phyloP scores from a whole-genome alignment of 2,888 invertebrate species.

The Griposia aprilina region DNA sequence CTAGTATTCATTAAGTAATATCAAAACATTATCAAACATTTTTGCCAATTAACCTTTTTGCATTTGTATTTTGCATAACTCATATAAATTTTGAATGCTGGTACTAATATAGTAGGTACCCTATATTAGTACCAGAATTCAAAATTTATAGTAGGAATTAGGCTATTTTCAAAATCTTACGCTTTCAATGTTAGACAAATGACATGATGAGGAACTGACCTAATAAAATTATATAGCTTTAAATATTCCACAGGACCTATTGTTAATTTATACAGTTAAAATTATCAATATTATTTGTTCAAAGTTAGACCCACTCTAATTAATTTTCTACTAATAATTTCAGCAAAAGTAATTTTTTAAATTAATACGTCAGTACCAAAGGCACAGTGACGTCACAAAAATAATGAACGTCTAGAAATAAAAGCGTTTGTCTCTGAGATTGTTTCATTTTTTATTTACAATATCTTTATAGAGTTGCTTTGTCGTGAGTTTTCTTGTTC shows the following conservation, averaged over 20 bases:
- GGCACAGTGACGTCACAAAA: conserved; percentile 26
- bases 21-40: not conserved
- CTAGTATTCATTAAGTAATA: not conserved
- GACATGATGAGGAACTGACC: not conserved
- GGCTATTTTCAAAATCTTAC: not conserved
- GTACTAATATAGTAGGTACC: too few relatives aligned
- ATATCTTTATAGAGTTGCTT: conserved; percentile 51
- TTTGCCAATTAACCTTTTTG: not conserved
- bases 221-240: not conserved
- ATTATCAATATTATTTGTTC: conserved; percentile 3
- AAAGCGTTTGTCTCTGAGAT: conserved; percentile 42
- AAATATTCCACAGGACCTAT: not conserved
- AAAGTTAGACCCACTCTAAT: too few relatives aligned
- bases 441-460: conserved; percentile 54
- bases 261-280: not conserved
- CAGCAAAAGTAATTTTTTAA: conserved; percentile 33
- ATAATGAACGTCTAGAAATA: conserved; percentile 53
- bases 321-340: conserved; percentile 41
- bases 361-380: conserved; percentile 21
- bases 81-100: too few relatives aligned
- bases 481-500: conserved; percentile 41
- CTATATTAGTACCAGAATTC: too few relatives aligned
- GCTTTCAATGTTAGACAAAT: not conserved
- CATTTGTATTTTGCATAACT: not conserved
- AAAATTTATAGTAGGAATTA: not conserved